Percentiles rank a stretch among this genome's conserved stretches.
phyloP scores from a whole-genome alignment of 1,140 invertebrate species.

The Hermetia illucens region DNA sequence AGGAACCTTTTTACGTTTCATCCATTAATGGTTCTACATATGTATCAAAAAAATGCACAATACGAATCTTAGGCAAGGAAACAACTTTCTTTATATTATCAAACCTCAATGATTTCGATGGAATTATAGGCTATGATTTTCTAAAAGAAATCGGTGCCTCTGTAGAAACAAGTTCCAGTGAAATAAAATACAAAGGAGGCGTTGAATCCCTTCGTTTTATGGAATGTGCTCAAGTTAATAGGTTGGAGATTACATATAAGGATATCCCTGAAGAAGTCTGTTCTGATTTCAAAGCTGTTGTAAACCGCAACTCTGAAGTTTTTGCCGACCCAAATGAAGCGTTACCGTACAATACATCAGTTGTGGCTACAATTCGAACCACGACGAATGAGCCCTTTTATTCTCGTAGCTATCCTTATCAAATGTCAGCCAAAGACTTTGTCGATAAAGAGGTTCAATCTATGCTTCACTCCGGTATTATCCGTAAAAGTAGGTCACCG shows the following conservation, averaged over 20 bases:
- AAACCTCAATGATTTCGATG: neutral
- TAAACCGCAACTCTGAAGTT: neutral
- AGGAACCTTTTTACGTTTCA: neutral
- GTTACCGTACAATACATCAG: conserved; percentile 3
- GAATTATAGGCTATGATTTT: neutral
- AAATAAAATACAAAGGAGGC: neutral
- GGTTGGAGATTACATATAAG: neutral
- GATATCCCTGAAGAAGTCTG: neutral
- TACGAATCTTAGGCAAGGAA: neutral
- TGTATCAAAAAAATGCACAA: neutral
- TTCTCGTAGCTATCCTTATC: conserved; percentile 3
- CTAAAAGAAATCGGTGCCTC: neutral
- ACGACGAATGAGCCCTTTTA: conserved; percentile 1
- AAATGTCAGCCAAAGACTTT: neutral
- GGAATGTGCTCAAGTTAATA: neutral
- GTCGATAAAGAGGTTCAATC: conserved; percentile 1
- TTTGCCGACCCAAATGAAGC: conserved; percentile 2
- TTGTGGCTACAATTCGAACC: conserved; percentile 3
- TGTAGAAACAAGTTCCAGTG: neutral
- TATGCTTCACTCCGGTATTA: conserved; percentile 1
- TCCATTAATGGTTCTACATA: neutral
- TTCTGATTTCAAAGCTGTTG: neutral
- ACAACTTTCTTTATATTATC: neutral
- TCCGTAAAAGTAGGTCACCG: neutral
- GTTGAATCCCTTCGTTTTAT: neutral